phyloP scores from a whole-genome alignment of 35 echinoderm and acorn worm species.

The Patiria miniata region DNA sequence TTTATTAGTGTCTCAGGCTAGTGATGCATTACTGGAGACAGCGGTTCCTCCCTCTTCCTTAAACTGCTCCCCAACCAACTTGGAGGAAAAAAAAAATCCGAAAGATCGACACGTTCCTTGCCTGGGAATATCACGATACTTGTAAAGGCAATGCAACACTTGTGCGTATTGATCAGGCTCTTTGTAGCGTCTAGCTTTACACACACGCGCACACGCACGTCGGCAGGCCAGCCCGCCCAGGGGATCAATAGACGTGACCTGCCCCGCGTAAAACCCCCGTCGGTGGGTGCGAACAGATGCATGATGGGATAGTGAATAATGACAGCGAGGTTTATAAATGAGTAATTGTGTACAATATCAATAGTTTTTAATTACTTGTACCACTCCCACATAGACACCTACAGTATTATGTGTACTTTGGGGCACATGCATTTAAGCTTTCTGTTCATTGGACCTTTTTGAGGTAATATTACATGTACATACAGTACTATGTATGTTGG shows the following conservation, averaged over 20 bases:
- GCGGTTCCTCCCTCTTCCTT: not conserved
- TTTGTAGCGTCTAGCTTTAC: slow-evolving; percentile 8
- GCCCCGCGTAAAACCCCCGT: too few species aligned
- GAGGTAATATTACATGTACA: too few species aligned
- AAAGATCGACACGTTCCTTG: not conserved
- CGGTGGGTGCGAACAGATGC: too few species aligned
- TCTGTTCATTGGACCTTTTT: too few species aligned
- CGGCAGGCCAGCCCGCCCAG: not conserved
- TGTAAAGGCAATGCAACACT: not conserved
- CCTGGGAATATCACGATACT: not conserved
- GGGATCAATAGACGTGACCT: not conserved
- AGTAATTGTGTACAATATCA: too few species aligned
- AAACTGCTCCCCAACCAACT: not conserved
- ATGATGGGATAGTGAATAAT: too few species aligned
- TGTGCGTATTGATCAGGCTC: slow-evolving; percentile 10
- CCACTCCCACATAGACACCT: too few species aligned
- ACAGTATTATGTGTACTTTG: too few species aligned
- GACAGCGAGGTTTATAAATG: too few species aligned
- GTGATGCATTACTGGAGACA: slow-evolving; percentile 1
- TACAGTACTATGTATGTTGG: too few species aligned
- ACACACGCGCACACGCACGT: not conserved
- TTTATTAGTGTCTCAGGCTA: not conserved
- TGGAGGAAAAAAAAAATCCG: not conserved
- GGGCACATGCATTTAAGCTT: too few species aligned
- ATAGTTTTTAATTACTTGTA: too few species aligned